Conservation (phyloP, 92 coral and sea anemone species). For the Porites cylindrica region DNA sequence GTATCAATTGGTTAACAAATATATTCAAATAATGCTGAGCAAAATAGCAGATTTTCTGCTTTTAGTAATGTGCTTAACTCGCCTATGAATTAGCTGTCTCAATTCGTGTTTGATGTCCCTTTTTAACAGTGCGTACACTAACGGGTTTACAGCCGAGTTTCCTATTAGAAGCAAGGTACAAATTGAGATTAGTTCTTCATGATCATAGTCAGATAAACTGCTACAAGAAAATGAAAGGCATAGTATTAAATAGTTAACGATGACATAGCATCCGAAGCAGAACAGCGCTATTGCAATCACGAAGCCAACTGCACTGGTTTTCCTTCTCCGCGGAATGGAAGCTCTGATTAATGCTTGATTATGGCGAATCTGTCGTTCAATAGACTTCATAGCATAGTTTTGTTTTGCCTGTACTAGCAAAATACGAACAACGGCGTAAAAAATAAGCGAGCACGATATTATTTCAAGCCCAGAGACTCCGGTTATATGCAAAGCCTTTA, state of each 20-base stretch:
- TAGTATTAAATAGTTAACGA: neutral
- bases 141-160: constrained; percentile 31
- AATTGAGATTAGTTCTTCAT: neutral
- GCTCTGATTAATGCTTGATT: neutral
- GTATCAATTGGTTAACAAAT: neutral
- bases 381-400: neutral
- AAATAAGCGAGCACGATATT: neutral
- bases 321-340: neutral
- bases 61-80: neutral
- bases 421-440: constrained; percentile 19
- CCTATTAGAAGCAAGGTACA: neutral
- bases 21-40: neutral
- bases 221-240: constrained; percentile 11
- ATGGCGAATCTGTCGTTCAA: neutral
- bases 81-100: neutral
- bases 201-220: neutral
- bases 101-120: constrained; percentile 4
- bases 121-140: constrained; percentile 15
- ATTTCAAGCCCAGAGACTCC: constrained; percentile 22
- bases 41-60: neutral
- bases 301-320: constrained; percentile 4
- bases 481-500: neutral
- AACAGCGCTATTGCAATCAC: constrained; percentile 1
- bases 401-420: neutral
- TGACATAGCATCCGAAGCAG: constrained; percentile 10